A percentile compares a stretch with the other conserved stretches of the same genome.
Conservation (phyloP, 2,113 vertebrate species). For the Brachirus orientalis region DNA sequence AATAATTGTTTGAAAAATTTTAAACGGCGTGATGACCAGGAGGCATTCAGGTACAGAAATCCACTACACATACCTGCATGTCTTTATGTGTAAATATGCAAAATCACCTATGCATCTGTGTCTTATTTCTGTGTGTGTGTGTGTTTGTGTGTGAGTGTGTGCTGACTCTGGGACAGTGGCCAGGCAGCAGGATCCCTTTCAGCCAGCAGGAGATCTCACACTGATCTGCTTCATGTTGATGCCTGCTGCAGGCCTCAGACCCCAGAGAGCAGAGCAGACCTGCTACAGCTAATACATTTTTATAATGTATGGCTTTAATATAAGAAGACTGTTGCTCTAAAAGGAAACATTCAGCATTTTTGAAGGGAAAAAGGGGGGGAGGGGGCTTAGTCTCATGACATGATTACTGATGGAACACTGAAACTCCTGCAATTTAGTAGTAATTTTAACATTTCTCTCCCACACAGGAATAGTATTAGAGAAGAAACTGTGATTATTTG, state of each 20-base stretch:
- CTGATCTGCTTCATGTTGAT: conserved; percentile 59
- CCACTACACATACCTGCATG: neutral
- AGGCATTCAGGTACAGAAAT: conserved; percentile 15
- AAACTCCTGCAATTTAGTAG: conserved; percentile 61
- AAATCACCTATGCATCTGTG: neutral
- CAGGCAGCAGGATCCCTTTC: conserved; percentile 67
- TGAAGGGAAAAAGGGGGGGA: neutral
- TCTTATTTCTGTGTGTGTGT: conserved; percentile 25
- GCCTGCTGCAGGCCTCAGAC: conserved; percentile 49
- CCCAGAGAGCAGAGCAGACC: conserved; percentile 41
- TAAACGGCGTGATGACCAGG: conserved; percentile 15
- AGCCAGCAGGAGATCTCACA: conserved; percentile 71
- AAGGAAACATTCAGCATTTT: conserved; percentile 30
- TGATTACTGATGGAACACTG: conserved; percentile 64
- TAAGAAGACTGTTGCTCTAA: conserved; percentile 10
- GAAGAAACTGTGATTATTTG: conserved; percentile 7
- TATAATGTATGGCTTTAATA: conserved; percentile 61
- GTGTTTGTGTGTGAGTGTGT: conserved; percentile 7
- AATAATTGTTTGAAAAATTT: too few relatives aligned
- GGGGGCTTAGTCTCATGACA: conserved; percentile 19
- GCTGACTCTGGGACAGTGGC: conserved; percentile 66
- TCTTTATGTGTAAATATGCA: neutral
- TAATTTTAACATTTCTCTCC: conserved; percentile 62
- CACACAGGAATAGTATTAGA: conserved; percentile 49
- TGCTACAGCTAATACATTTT: conserved; percentile 30